phyloP scores from a whole-genome alignment of 2,797 vertebrate genomes.

The Tadarida brasiliensis region DNA sequence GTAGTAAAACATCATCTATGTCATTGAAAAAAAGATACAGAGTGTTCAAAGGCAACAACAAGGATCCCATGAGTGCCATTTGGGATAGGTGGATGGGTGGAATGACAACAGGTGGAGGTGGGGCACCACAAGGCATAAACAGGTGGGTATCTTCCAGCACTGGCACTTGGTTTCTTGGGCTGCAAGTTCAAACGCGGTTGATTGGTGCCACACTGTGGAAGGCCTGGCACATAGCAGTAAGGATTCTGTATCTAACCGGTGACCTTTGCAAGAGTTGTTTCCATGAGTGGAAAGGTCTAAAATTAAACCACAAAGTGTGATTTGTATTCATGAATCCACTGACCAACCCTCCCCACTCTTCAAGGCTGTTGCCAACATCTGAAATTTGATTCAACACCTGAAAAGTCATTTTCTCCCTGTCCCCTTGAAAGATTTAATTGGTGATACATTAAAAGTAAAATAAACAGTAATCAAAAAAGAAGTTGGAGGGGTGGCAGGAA shows the following conservation, averaged over 20 bases:
- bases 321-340: not conserved
- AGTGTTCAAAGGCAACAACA: not conserved
- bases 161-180: not conserved
- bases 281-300: not conserved
- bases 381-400: not conserved
- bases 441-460: constrained; percentile 21
- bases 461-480: constrained; percentile 13
- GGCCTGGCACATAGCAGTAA: not conserved
- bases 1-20: not conserved
- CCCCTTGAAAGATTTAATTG: constrained; percentile 3
- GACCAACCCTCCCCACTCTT: not conserved
- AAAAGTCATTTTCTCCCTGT: not conserved
- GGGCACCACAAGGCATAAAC: not conserved
- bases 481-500: not conserved
- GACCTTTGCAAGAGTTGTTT: not conserved
- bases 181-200: not conserved
- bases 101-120: not conserved
- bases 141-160: not conserved
- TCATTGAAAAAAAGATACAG: not conserved
- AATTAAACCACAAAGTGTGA: not conserved
- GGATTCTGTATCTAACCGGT: not conserved
- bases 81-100: not conserved
- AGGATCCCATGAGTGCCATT: not conserved
- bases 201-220: not conserved
- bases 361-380: not conserved